A percentile compares a stretch with the other conserved stretches of the same genome.
These are phyloP conservation scores for Noctilio leporinus DNA, from an alignment of 2,113 vertebrate genomes.

Conservation along the genomic window DNA sequence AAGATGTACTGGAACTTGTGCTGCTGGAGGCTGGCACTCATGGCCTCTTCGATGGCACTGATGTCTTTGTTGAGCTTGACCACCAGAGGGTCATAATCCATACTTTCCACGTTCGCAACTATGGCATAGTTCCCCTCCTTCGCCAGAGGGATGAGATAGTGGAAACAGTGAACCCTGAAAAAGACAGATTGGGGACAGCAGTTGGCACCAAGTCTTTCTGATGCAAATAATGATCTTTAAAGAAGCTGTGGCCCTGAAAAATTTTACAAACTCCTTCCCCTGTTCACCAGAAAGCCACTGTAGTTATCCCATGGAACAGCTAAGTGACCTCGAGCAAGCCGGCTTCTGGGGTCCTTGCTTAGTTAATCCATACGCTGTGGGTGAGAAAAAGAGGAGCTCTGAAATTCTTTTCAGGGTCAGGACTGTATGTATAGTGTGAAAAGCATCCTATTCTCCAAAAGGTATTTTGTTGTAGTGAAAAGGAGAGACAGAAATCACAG, in stretches of 20 bases:
- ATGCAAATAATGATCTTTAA: background rate
- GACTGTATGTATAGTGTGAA: background rate
- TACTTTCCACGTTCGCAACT: constrained; percentile 97
- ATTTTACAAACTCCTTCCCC: background rate
- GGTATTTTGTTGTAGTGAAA: background rate
- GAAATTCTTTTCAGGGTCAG: background rate
- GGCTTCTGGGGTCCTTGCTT: background rate
- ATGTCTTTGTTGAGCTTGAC: constrained; percentile 98
- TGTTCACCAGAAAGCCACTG: background rate
- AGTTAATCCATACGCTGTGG: background rate
- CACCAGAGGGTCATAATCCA: constrained; percentile 98
- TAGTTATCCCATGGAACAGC: background rate
- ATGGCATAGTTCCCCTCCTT: constrained; percentile 99
- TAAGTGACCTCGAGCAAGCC: background rate
- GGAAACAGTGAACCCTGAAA: constrained; percentile 95
- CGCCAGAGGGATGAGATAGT: constrained; percentile 95
- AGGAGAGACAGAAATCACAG: background rate
- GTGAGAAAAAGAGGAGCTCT: background rate
- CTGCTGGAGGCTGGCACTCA: constrained; percentile 94
- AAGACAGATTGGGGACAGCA: background rate
- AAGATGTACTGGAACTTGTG: constrained; percentile 99
- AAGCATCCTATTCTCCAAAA: background rate
- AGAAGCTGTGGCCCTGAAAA: background rate
- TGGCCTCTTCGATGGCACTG: constrained; percentile 95
- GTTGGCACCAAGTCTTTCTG: background rate